Percentiles rank a stretch among this genome's conserved stretches.
phyloP scores from a whole-genome alignment of 2,113 vertebrate genomes.

The Choloepus hoffmanni region DNA sequence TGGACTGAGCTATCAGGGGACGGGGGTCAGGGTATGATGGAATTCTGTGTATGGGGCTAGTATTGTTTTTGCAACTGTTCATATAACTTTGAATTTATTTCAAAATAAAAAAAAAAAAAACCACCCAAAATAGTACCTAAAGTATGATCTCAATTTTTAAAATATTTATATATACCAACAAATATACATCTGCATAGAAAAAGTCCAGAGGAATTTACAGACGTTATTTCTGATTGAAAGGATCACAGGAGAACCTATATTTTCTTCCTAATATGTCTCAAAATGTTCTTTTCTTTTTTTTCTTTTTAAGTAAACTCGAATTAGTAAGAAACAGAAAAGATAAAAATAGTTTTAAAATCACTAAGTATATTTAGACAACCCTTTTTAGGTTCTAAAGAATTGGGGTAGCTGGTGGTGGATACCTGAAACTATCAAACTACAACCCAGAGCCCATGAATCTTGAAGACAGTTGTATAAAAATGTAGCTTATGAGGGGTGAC shows the following conservation, averaged over 20 bases:
- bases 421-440: too few relatives aligned
- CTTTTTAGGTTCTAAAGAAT: too few relatives aligned
- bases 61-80: too few relatives aligned
- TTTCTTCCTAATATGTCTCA: conserved; percentile 10
- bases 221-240: conserved; percentile 33
- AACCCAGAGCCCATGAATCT: too few relatives aligned
- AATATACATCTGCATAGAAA: neutral
- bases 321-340: conserved; percentile 58
- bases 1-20: too few relatives aligned
- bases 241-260: neutral
- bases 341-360: conserved; percentile 35
- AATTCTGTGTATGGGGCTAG: too few relatives aligned
- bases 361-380: neutral
- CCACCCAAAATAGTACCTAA: neutral
- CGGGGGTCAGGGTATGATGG: too few relatives aligned
- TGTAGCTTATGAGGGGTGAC: too few relatives aligned
- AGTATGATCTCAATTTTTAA: neutral
- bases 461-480: too few relatives aligned
- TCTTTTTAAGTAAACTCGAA: conserved; percentile 40
- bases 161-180: neutral
- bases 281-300: conserved; percentile 2
- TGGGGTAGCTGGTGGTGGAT: too few relatives aligned
- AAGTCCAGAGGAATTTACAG: neutral
- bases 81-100: too few relatives aligned
- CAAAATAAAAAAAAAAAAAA: too few relatives aligned